Base-by-base conservation (phyloP, 2,113 vertebrate species). In the Caranx melampygus region DNA sequence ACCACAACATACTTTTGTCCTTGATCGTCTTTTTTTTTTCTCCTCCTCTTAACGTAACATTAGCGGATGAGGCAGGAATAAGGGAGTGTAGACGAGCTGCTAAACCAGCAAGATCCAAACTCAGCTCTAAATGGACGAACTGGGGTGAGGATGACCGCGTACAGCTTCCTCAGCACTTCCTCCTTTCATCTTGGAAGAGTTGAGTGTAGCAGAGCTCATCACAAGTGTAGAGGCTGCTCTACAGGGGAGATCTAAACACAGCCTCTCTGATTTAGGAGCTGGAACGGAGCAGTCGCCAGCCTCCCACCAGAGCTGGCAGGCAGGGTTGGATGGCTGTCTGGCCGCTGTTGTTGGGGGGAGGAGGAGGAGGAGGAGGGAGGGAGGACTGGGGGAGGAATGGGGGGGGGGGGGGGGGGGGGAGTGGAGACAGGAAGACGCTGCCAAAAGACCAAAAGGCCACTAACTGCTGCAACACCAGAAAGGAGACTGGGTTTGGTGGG, bases 191-290 rank as follows among this genome's bases (percentile, higher is more conserved):
- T 70, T 14, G 37, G 74, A 78, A 35, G 73, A 86, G 75, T 14
- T 59, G 44, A 72, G 64, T n/a, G 4, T 64, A 78, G 72, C 21
- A 12, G 82, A 72, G 79, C 82, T 87, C 55, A 67, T 62, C 61
- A 14, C 82, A 60, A 84, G 79, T 65, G 84, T 37, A 71, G 83
- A 33, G 51, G 51, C 49, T 8, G 74, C 88, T 82, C 79, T 40
- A 40, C 76, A n/a, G 71, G 85, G 75, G 87, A 81, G 87, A 65
- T 81, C 79, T 78, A 81, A 85, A 90, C 84, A 86, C 86, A 77
- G 74, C 70, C 85, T 69, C 78, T 80, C 82, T 89, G 91, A 88
- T 91, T 93, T 87, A 88, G 81, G 58, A 87, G 87, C 90, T 91
- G 87, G 75, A 92, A 78, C 75, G 0, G 83, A 89, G 75, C 73